Evolutionary conservation across 2,113 vertebrate species (phyloP).

Genomic region (Psammodynastes pulverulentus): DNA sequence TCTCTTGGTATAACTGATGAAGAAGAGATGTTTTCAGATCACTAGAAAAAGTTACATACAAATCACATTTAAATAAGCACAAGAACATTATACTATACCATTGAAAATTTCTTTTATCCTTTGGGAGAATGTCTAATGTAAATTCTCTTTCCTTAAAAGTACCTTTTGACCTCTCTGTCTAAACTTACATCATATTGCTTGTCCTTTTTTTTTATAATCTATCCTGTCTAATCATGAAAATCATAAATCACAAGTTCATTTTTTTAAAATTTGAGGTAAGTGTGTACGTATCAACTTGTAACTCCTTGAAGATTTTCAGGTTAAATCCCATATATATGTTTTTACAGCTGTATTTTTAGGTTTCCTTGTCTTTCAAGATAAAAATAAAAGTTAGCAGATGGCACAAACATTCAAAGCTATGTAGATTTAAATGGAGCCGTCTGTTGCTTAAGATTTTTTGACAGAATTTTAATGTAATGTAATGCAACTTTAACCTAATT

Average conservation of each 20-base stretch:
- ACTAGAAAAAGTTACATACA: neutral
- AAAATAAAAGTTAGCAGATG: slow-evolving; percentile 54
- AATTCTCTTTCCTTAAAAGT: neutral
- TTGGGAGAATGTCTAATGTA: neutral
- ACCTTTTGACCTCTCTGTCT: neutral
- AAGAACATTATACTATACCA: neutral
- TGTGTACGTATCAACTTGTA: neutral
- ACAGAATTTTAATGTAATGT: neutral
- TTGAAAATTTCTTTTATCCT: neutral
- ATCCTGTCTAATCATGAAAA: neutral
- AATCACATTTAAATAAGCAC: neutral
- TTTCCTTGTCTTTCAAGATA: slow-evolving; percentile 4
- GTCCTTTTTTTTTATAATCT: neutral
- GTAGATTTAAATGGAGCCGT: slow-evolving; percentile 38
- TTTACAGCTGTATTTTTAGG: slow-evolving; percentile 12
- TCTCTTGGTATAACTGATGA: neutral
- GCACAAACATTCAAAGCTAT: slow-evolving; percentile 60
- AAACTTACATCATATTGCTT: neutral
- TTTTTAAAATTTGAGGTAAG: neutral
- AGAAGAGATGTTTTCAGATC: neutral
- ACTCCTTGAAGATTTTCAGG: slow-evolving; percentile 1
- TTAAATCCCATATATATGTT: slow-evolving; percentile 1
- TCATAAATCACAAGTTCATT: neutral
- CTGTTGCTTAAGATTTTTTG: slow-evolving; percentile 46
- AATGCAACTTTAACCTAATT: neutral